Evolutionary conservation across 2,113 vertebrate species (phyloP).

Genomic region (Bubo blakistoni): DNA sequence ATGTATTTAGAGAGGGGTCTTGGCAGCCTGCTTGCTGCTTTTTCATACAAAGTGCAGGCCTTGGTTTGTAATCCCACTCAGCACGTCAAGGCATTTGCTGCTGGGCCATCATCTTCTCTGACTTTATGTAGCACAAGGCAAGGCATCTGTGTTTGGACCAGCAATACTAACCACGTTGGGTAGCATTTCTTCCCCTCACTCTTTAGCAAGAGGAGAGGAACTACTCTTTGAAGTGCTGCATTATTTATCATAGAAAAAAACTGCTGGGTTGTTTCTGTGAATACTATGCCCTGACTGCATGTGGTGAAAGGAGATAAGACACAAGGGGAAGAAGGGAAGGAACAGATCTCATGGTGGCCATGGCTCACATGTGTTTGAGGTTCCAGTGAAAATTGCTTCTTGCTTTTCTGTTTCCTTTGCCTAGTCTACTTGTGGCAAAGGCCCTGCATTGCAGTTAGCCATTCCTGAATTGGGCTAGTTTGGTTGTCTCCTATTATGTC

Average conservation of each 20-base stretch:
- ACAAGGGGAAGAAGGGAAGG: neutral
- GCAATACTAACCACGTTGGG: neutral
- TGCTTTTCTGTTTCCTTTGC: neutral
- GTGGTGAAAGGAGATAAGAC: neutral
- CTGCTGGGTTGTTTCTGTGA: neutral
- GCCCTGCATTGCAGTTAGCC: neutral
- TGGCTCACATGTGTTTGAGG: neutral
- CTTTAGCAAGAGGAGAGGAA: neutral
- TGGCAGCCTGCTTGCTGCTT: constrained; percentile 18
- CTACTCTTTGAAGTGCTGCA: neutral
- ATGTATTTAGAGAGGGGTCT: constrained; percentile 45
- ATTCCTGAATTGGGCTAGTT: neutral
- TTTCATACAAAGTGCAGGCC: neutral
- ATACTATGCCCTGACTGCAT: neutral
- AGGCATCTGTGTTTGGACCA: neutral
- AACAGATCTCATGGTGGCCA: neutral
- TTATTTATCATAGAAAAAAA: neutral
- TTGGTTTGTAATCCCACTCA: constrained; percentile 3
- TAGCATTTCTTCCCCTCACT: neutral
- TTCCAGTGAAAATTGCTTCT: neutral
- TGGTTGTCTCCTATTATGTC: neutral
- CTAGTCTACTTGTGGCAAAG: neutral
- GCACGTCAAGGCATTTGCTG: neutral
- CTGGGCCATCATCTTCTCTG: neutral
- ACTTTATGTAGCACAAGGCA: neutral